A percentile compares a stretch with the other conserved stretches of the same genome.
phyloP scores from a whole-genome alignment of 2,113 vertebrate genomes.

The Zootoca vivipara region DNA sequence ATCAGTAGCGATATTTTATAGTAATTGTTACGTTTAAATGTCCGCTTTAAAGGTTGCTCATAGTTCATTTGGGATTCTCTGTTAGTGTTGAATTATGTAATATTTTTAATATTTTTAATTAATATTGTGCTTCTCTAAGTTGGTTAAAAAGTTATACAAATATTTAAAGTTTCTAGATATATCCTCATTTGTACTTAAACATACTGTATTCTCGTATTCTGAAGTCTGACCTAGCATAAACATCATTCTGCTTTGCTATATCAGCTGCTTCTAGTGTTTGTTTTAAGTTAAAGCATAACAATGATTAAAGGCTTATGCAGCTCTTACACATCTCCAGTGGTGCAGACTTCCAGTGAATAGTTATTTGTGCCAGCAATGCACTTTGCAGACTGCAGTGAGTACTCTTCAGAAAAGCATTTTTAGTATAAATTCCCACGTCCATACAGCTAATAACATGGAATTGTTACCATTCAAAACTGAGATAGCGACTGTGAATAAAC shows the following conservation, averaged over 20 bases:
- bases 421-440: not conserved
- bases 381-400: not conserved
- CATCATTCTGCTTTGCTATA: slow-evolving; percentile 30
- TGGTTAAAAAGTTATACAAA: not conserved
- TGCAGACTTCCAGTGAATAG: not conserved
- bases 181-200: not conserved
- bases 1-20: slow-evolving; percentile 12
- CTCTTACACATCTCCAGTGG: not conserved
- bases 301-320: slow-evolving; percentile 39
- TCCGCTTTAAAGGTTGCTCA: not conserved
- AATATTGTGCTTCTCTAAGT: not conserved
- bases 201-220: not conserved
- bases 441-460: not conserved
- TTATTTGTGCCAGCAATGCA: not conserved
- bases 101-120: not conserved
- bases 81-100: not conserved
- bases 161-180: slow-evolving; percentile 7
- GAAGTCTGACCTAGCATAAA: slow-evolving; percentile 25
- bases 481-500: no score
- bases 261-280: slow-evolving; percentile 26
- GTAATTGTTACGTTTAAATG: not conserved
- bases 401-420: not conserved
- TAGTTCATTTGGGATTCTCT: not conserved
- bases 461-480: not conserved
- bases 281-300: slow-evolving; percentile 38